Conservation (phyloP, 2,888 invertebrate species). For the Leptinotarsa peninsularis region DNA sequence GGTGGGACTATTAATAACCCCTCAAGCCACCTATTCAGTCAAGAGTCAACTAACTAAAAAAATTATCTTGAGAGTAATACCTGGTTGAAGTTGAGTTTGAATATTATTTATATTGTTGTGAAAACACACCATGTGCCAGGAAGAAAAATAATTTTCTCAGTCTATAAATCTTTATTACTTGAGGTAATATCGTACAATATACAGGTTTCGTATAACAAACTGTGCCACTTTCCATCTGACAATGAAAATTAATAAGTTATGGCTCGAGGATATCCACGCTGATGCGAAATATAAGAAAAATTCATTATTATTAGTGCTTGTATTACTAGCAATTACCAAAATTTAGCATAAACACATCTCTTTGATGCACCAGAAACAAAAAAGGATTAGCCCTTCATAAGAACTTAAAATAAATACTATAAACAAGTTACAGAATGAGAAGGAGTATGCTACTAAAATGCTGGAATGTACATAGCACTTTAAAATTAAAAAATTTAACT, state of each 20-base stretch:
- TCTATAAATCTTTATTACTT: conserved; percentile 24
- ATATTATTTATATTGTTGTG: too few species aligned
- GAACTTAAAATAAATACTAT: conserved; percentile 42
- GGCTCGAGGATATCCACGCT: background rate
- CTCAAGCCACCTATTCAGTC: too few species aligned
- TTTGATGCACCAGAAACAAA: background rate
- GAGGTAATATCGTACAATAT: conserved; percentile 26
- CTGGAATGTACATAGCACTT: conserved; percentile 45
- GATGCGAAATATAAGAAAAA: background rate
- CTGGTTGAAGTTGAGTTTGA: too few species aligned
- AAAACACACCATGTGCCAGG: too few species aligned
- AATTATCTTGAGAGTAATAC: too few species aligned
- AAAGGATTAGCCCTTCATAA: conserved; percentile 17
- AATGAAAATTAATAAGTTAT: conserved; percentile 2
- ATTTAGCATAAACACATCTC: background rate
- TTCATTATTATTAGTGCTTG: background rate
- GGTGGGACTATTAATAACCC: too few species aligned
- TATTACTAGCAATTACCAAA: background rate
- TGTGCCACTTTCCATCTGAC: conserved; percentile 6
- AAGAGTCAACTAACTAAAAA: too few species aligned
- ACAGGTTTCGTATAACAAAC: conserved; percentile 24
- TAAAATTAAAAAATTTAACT: conserved; percentile 65
- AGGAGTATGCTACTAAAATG: conserved; percentile 29
- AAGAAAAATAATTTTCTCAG: background rate
- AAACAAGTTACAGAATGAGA: conserved; percentile 32